Conservation (phyloP, 2,113 vertebrate genomes). For the Calidris pygmaea region DNA sequence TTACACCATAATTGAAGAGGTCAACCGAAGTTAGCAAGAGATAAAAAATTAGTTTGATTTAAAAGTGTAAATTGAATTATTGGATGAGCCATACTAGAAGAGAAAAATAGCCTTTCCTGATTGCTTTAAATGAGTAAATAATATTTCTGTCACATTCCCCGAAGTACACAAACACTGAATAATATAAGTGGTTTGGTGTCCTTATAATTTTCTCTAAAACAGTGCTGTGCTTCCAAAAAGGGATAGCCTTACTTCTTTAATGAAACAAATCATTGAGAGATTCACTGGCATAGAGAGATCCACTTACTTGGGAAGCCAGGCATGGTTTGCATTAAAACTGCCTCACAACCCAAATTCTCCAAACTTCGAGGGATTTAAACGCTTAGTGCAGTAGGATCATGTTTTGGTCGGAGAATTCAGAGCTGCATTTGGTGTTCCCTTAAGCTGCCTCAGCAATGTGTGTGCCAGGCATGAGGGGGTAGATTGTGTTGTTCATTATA, state of each 20-base stretch:
- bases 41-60: background rate
- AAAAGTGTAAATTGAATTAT: background rate
- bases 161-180: background rate
- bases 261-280: background rate
- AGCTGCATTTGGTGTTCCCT: background rate
- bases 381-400: background rate
- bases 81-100: background rate
- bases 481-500: background rate
- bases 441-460: background rate
- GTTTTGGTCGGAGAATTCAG: background rate
- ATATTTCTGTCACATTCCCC: background rate
- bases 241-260: background rate
- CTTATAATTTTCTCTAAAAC: background rate
- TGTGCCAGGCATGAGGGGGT: background rate
- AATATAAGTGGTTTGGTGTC: background rate
- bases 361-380: background rate
- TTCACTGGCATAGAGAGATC: background rate
- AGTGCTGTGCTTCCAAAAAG: background rate
- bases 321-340: background rate
- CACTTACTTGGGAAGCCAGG: background rate
- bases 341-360: background rate
- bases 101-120: background rate
- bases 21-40: background rate
- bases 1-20: background rate
- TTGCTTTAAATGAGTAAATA: background rate